Base-by-base conservation (phyloP, 2,888 invertebrate species). In the Heliothis peltigera region DNA sequence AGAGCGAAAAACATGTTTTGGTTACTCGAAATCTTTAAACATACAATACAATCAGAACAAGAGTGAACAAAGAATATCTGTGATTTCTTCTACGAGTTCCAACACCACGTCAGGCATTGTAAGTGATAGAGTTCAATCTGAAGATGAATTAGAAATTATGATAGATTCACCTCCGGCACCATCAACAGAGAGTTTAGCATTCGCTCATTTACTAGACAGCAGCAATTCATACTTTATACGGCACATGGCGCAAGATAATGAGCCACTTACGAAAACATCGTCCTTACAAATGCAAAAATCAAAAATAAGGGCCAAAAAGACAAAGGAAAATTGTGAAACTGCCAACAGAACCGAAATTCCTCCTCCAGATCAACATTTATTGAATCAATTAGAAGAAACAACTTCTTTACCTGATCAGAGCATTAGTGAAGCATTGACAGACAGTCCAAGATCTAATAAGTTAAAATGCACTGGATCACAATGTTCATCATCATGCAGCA, bases 51-150 rank as follows among this genome's bases (percentile, higher is more conserved):
- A 96, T 82, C 96, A 96, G 79, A 96, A 96, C 81, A 96, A 97
- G 85, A 96, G 95, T 72, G 97, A 98, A 90, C 98, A 98, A 90
- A 96, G 98, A 82, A 97, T 98, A 87, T 98, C 98, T 61, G 97
- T 99, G 32, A 98, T 99, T 87, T 98, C 98, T 66, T 98, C 97
- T 84, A 98, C 98, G 46, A 98, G 98, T 84, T 99, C 98, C n/a
- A 99, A 98, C 87, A 99, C 99, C 44, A 99, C 99, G 22, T 99
- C 98, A 32, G 99, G 99, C 65, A 98, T 99, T 81, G 98, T 99
- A 49, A 98, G 99, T 89, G 99, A 99, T 90, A 96, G 98, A 79
- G 98, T 98, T 61, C 98, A 98, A 89, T 98, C 98, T 60, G 98
- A 98, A 93, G 99, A 99, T 88, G 99, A 98, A 91, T 96, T 98